These are phyloP conservation scores for Tragopan temminckii DNA, from an alignment of 2,797 vertebrate species.

Conservation along the genomic window DNA sequence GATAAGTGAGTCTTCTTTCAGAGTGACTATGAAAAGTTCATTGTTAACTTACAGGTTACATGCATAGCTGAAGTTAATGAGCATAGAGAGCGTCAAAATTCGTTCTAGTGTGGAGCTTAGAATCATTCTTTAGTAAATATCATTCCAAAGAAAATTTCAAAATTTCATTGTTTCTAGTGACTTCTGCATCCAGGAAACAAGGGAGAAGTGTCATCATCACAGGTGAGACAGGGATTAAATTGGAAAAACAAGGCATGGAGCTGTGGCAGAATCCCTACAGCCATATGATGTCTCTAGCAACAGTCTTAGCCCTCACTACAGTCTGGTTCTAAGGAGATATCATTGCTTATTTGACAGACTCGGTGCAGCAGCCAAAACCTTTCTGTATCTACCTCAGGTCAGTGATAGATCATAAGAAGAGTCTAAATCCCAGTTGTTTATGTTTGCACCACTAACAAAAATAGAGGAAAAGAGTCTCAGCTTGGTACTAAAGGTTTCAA, in stretches of 20 bases:
- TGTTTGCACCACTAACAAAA: not conserved
- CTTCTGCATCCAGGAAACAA: not conserved
- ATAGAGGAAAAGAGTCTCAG: not conserved
- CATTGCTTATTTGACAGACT: not conserved
- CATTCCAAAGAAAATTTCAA: not conserved
- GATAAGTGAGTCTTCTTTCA: not conserved
- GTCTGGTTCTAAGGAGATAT: not conserved
- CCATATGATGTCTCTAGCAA: not conserved
- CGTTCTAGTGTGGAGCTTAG: not conserved
- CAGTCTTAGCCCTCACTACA: not conserved
- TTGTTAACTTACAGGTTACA: not conserved
- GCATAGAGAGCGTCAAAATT: not conserved
- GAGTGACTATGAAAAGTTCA: not conserved
- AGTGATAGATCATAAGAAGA: not conserved
- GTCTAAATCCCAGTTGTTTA: not conserved
- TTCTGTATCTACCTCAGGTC: not conserved
- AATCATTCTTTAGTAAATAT: not conserved
- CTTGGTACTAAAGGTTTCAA: not conserved
- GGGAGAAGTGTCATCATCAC: not conserved
- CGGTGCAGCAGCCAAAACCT: not conserved
- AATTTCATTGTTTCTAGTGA: not conserved
- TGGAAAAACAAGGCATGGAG: not conserved
- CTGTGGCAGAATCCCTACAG: not conserved
- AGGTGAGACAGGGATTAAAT: not conserved
- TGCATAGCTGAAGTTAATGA: not conserved